Evolutionary conservation across 2,888 invertebrate species (phyloP), one percentile per base, ranked within the genome.

Genomic region (Melanophora roralis): DNA sequence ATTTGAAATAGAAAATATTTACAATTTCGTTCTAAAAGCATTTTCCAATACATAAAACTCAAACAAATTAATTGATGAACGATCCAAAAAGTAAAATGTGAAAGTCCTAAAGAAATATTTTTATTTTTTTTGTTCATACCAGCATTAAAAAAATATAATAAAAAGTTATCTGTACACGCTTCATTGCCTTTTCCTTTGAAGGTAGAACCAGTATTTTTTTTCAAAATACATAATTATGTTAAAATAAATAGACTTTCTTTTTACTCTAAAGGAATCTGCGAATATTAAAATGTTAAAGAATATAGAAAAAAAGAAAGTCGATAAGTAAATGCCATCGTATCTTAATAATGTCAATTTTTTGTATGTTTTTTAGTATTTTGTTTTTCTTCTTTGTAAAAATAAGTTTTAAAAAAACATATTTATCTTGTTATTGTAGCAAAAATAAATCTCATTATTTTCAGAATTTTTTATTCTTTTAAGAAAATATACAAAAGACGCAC

Each of bases 371-470:
- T n/a, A 4, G 7, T 2, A 40, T 23, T 1, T 55, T 55, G 32
- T 9, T 1, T 6, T 59, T 68, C 19, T 14, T 1, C 36, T 38
- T 47, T 40, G 2, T 23, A 14, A 9, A 19, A 14, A 51, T 9
- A 36, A 60, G 59, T 19, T 1, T n/a, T n/a, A n/a, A n/a, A n/a
- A n/a, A n/a, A n/a, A n/a, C n/a, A 71, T 59, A 65, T 77, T 65
- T 71, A 77, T 65, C 77, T 71, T 77, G 16, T 67, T 60, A 74
- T 19, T 34, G n/a, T n/a, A n/a, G n/a, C n/a, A n/a, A n/a, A n/a
- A 62, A 62, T 78, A 60, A 78, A 65, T 60, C 67, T 59, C 47
- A 64, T 64, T 57, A 73, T 59, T 64, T 67, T 67, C 59, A 51
- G 59, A 59, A 59, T 59, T 60, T 59, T 59, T 51, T n/a, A n/a